Evolutionary conservation across 2,113 vertebrate genomes (phyloP), one percentile per base, ranked within the genome.

Genomic region (Struthio camelus): DNA sequence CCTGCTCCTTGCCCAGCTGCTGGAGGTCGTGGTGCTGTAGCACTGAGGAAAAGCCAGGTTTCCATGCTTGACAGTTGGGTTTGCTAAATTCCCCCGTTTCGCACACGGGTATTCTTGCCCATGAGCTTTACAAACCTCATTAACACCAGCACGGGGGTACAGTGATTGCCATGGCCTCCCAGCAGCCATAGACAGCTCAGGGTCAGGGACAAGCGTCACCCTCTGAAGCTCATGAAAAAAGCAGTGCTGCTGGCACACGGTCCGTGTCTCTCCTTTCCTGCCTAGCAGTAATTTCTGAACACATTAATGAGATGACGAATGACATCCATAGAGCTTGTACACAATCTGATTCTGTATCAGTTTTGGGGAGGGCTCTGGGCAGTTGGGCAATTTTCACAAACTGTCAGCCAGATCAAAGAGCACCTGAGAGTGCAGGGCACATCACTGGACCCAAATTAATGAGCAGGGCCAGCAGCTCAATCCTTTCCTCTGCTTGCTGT

Each of bases 281-380:
- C 11, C 38, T 7, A 11, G 38, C 27, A 30, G 27, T 66, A 28
- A 7, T 32, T 62, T 19, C 70, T 30, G 23, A 20, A 10, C 6
- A 7, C 3, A 6, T 61, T 16, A 8, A 8, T 8, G 53, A 76
- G 51, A 27, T 42, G 27, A 77, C 79, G 30, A 80, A 19, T 6
- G 11, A 24, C 18, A 30, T 3, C 2, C 22, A 51, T 15, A 32
- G 24, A 91, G 44, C 22, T 62, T 38, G 20, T 36, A 23, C 10
- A 12, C 23, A 16, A 15, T 28, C 32, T 18, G 19, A 22, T 32
- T 38, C 28, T n/a, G 13, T 32, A 28, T 64, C 32, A 80, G 36
- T 15, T 17, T 27, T 0, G 0, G 12, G 48, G 54, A 80, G 44
- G 36, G 28, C 54, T 80, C 32, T 7, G 11, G 20, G 72, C 80